Conservation (phyloP, 2,888 invertebrate genomes). For the Yponomeuta cagnagella region DNA sequence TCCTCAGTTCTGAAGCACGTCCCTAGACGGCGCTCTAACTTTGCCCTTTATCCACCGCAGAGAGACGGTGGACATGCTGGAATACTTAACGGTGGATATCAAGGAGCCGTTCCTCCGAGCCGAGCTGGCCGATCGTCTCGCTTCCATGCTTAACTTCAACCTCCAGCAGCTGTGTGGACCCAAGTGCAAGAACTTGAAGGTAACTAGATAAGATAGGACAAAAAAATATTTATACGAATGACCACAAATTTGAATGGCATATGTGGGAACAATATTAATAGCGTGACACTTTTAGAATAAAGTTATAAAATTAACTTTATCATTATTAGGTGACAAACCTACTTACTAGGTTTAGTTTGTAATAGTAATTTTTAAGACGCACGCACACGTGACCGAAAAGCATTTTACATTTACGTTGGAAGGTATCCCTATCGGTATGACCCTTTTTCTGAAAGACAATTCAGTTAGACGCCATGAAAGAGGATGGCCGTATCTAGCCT, state of each 20-base stretch:
- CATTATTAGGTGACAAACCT: no score
- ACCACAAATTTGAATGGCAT: background rate
- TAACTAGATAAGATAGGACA: conserved; percentile 23
- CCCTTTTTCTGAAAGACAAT: no score
- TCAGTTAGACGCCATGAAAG: no score
- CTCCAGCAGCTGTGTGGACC: conserved; percentile 96
- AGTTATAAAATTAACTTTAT: no score
- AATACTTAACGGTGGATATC: conserved; percentile 95
- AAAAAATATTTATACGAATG: background rate
- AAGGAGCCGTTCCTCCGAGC: conserved; percentile 95
- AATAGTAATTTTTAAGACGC: no score
- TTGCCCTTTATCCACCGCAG: conserved; percentile 41
- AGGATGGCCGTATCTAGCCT: no score
- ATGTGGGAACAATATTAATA: background rate
- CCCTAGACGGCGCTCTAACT: background rate
- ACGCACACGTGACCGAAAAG: no score
- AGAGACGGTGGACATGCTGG: conserved; percentile 98
- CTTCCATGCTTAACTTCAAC: conserved; percentile 99
- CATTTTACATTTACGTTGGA: no score
- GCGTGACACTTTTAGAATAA: no score
- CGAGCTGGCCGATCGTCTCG: conserved; percentile 94
- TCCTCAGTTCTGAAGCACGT: no score
- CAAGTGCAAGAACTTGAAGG: conserved; percentile 94
- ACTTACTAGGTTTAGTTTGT: no score
- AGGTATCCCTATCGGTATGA: no score